Conservation (phyloP, 2,797 vertebrate species). For the Salmo trutta region DNA sequence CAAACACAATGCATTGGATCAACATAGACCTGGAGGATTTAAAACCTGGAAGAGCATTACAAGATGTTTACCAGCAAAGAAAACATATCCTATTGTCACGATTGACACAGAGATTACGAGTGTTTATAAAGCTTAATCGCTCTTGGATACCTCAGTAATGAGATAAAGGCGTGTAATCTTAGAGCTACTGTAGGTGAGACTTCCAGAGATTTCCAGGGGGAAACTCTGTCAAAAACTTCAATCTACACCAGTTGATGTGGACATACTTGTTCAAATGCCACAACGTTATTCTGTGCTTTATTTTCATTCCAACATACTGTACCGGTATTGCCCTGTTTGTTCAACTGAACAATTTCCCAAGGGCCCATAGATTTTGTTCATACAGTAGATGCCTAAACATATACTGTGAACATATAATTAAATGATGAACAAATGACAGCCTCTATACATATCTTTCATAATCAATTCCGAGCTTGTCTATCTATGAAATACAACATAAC, state of each 20-base stretch:
- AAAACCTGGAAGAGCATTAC: slow-evolving; percentile 29
- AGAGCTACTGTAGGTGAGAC: not conserved
- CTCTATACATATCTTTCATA: too few relatives aligned
- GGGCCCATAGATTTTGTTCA: not conserved
- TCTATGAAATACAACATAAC: too few relatives aligned
- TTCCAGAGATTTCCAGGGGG: not conserved
- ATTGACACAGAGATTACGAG: slow-evolving; percentile 51
- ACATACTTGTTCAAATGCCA: too few relatives aligned
- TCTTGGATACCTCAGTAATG: slow-evolving; percentile 13
- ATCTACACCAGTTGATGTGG: not conserved
- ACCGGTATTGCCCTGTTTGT: not conserved
- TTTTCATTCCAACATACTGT: too few relatives aligned
- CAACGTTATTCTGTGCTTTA: too few relatives aligned
- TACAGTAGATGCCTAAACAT: not conserved
- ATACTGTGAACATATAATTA: not conserved
- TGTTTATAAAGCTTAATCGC: slow-evolving; percentile 50
- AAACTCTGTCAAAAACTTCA: not conserved
- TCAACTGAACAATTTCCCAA: not conserved
- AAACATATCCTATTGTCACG: slow-evolving; percentile 26
- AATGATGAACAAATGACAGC: too few relatives aligned
- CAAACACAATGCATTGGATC: not conserved
- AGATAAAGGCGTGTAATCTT: slow-evolving; percentile 51
- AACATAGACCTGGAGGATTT: slow-evolving; percentile 12
- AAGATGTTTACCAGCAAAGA: slow-evolving; percentile 28
- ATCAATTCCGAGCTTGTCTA: too few relatives aligned